Base-by-base conservation (phyloP, 2,888 invertebrate genomes). In the Melinaea menophilus region DNA sequence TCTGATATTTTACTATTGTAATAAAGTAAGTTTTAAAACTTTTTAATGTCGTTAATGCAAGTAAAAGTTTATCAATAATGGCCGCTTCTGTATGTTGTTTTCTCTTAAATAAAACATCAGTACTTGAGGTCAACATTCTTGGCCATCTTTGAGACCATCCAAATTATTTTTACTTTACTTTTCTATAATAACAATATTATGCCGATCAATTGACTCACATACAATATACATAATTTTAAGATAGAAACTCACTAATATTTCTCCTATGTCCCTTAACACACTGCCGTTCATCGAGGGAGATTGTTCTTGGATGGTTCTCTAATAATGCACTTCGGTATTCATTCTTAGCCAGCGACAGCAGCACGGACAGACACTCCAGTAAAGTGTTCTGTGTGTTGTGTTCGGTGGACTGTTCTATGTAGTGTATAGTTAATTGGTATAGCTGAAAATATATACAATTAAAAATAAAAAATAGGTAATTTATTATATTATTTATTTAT, bases 321-420 rank as follows among this genome's bases (percentile, higher is more conserved):
- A 93, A 73, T 13, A 96, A 78, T 1, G 91, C 85, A 2, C 81
- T 78, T 60, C 91, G 85, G 45, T 94, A 87, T 0, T 73, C 73
- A 0, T 81, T 81, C 0, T 88, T 86, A 0, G 91, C 87, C 2
- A 92, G 70, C 80, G 92, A 75, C 5, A 96, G 77, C 3, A 96
- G 76, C 58, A 93, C 92, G 33, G 93, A 92, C 37, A 96, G 87
- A 75, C 93, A 91, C 83, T 99, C 98, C 79, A 98, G 91, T 22
- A 97, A 94, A 1, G 96, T 94, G 78, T 97, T 97, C 72, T 97
- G 94, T 64, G 97, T 93, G 82, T 97, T 97, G 83, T 98, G 98
- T 83, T 98, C 96, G 5, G 89, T 85, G 35, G 91, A 89, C 63
- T 94, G 74, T 57, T 88, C 88, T 71, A 91, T 91, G 84, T 94